These are phyloP conservation scores for Drosophila villosipedis DNA, from an alignment of 2,888 invertebrate species.

Conservation along the genomic window DNA sequence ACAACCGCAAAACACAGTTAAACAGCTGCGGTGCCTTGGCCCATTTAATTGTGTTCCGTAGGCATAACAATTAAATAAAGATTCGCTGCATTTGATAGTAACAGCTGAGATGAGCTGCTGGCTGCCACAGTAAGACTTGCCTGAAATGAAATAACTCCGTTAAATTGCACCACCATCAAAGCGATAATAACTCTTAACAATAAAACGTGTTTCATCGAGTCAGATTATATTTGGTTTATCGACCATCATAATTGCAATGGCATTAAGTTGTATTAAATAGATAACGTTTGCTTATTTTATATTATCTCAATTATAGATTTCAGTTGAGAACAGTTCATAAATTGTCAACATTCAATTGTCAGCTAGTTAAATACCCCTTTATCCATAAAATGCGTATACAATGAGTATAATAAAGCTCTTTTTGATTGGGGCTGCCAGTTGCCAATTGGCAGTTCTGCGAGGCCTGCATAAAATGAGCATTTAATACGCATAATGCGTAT, in stretches of 20 bases:
- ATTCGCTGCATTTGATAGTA: slow-evolving; percentile 22
- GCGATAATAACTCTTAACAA: background rate
- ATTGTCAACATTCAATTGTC: background rate
- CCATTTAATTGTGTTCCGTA: slow-evolving; percentile 40
- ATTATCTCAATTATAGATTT: background rate
- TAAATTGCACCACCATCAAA: background rate
- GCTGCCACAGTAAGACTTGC: background rate
- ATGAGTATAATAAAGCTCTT: background rate
- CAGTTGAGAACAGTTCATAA: background rate
- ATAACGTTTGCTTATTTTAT: background rate
- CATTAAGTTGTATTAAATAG: background rate
- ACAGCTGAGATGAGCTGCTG: background rate
- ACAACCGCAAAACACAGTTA: background rate
- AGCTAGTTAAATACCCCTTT: background rate
- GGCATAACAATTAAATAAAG: slow-evolving; percentile 56
- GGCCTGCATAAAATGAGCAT: background rate
- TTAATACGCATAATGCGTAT: background rate
- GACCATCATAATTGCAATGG: background rate
- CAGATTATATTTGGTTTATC: background rate
- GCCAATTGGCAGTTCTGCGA: background rate
- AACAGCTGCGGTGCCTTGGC: slow-evolving; percentile 22
- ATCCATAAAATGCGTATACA: background rate
- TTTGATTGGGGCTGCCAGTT: background rate
- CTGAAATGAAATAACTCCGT: background rate
- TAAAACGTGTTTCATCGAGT: background rate